Base-by-base conservation (phyloP, 2,797 vertebrate species). In the Centropyge bicolor region DNA sequence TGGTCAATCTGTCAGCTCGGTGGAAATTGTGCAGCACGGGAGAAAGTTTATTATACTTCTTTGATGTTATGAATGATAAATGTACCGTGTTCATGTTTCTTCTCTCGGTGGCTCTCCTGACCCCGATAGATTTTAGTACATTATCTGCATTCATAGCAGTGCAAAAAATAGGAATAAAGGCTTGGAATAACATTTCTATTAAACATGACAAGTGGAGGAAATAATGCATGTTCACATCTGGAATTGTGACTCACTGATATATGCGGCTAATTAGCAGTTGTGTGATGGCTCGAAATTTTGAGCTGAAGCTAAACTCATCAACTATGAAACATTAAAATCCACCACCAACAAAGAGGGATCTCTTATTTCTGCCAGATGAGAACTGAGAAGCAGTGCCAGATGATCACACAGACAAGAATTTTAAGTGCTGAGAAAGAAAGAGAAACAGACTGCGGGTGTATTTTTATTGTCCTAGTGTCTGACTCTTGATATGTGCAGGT, bases 241-340 rank as follows among this genome's bases (percentile, higher is more conserved):
- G 55, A 27, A 46, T 20, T 56, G 52, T 62, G 59, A 48, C 67
- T 63, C 41, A 62, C 12, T 48, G 27, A 54, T 54, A 52, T 41
- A 60, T 43, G 56, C 48, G 16, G 72, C 56, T 76, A 73, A 74
- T 91, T 76, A 76, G 64, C 27, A 46, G 64, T 73, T 51, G 71
- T 54, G 6, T 81, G 83, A 78, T 56, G 27, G 31, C 19, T 52
- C 36, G 20, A 78, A 74, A 56, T 76, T 76, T 61, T 22, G 12
- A 74, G 51, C 66, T 72, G 56, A 74, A 71, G 56, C 38, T 74
- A 31, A 74, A 70, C 60, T 46, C 17, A 64, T 73, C 77, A 66
- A 59, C 74, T 62, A 82, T 89, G 35, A 85, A 92, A 89, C 54
- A 88, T 86, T 86, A 35, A 88, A 83, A 84, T 70, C 40, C 41